Base-by-base conservation (phyloP, 1,140 invertebrate genomes). In the Plectus sambesii region DNA sequence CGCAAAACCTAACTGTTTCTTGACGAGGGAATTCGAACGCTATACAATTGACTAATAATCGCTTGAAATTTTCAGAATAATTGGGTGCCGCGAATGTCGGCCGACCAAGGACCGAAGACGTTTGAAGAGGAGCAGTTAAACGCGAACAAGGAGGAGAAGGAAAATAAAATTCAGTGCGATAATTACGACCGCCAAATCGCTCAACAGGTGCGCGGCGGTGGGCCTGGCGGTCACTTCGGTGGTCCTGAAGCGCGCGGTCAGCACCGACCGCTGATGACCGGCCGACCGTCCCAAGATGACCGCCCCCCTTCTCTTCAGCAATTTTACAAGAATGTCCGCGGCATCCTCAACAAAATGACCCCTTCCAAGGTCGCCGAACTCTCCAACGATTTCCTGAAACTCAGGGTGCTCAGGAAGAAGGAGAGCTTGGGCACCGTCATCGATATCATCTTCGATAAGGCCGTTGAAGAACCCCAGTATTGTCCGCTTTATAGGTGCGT, bases 271-370 rank as follows among this genome's bases (percentile, higher is more conserved):
- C n/a, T n/a, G n/a, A n/a, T n/a, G n/a, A n/a, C n/a, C n/a, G n/a
- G n/a, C n/a, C n/a, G n/a, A n/a, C n/a, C n/a, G n/a, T n/a, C n/a
- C n/a, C n/a, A n/a, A n/a, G n/a, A n/a, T n/a, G n/a, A n/a, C n/a
- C n/a, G n/a, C 52, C 49, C 48, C 36, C 43, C 26, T 39, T 50
- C 20, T n/a, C n/a, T 49, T 35, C 45, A 26, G 42, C 23, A 12
- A 8, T 23, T 53, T 15, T 17, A 41, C 15, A 63, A 66, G 47
- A 54, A 59, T 24, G 44, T 66, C 5, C 59, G 63, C 24, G 40
- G 59, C 22, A 26, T 66, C 12, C 45, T 66, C 12, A 66, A 66
- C 57, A 66, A 66, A 37, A 55, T 66, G 35, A 66, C 63, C 3
- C 63, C 63, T 5, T 59, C 55, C 6, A 63, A 55, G 1, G 63